A percentile compares a stretch with the other conserved stretches of the same genome.
Evolutionary conservation across 2,888 invertebrate genomes (phyloP).

Genomic region (Azorinus chamasolen): DNA sequence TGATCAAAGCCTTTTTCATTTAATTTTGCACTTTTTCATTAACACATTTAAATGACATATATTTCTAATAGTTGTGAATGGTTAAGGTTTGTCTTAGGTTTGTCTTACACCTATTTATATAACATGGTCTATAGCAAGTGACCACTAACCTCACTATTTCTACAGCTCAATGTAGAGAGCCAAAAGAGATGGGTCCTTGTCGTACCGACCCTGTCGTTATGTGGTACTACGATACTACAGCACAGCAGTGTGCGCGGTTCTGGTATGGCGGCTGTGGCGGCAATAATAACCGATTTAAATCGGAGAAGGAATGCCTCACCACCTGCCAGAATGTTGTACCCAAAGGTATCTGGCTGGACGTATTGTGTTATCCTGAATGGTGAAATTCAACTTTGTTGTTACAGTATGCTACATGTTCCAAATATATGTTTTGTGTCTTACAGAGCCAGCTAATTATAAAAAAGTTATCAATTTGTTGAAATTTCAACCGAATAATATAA

Average conservation of each 20-base stretch:
- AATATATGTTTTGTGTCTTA: too few relatives aligned
- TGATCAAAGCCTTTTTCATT: too few relatives aligned
- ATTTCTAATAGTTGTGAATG: too few relatives aligned
- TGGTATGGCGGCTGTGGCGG: conserved; percentile 88
- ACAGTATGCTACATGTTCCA: too few relatives aligned
- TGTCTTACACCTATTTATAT: too few relatives aligned
- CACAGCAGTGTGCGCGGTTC: conserved; percentile 91
- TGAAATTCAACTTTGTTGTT: not conserved
- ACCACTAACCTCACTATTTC: conserved; percentile 8
- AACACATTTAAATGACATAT: too few relatives aligned
- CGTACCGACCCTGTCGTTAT: conserved; percentile 73
- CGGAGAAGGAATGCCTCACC: conserved; percentile 68
- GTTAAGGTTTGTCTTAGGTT: too few relatives aligned
- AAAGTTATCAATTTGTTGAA: too few relatives aligned
- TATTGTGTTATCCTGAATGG: not conserved
- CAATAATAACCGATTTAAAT: conserved; percentile 90
- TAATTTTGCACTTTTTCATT: too few relatives aligned
- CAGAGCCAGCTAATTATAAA: too few relatives aligned
- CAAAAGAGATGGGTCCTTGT: conserved; percentile 72
- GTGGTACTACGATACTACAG: conserved; percentile 85
- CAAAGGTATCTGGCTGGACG: conserved; percentile 39
- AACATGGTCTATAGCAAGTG: too few relatives aligned
- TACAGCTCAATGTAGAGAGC: conserved; percentile 55
- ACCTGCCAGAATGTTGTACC: conserved; percentile 51
- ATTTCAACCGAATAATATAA: too few relatives aligned